These are phyloP conservation scores for Nannoperca obscura DNA, from an alignment of 2,797 vertebrate genomes.

Conservation along the genomic window DNA sequence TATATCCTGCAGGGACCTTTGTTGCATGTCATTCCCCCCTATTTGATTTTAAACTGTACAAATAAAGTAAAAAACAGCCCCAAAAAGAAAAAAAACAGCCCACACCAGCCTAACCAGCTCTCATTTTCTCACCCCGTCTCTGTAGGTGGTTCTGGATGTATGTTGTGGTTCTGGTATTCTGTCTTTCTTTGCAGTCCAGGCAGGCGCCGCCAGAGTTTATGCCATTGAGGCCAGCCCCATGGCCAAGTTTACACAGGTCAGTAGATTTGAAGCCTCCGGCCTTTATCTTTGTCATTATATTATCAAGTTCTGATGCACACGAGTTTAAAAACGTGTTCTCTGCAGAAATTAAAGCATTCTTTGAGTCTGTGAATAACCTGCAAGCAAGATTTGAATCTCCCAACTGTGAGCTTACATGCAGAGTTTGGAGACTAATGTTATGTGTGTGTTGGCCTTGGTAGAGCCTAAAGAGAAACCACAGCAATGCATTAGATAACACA, in stretches of 20 bases:
- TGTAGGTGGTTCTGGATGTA: slow-evolving; percentile 83
- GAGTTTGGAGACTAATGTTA: not conserved
- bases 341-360: not conserved
- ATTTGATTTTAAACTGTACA: not conserved
- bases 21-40: not conserved
- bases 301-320: not conserved
- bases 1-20: not conserved
- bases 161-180: slow-evolving; percentile 82
- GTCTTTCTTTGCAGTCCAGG: slow-evolving; percentile 83
- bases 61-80: too few species aligned
- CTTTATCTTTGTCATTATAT: not conserved
- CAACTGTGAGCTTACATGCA: not conserved
- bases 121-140: slow-evolving; percentile 3
- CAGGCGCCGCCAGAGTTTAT: slow-evolving; percentile 81
- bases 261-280: not conserved
- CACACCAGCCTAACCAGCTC: not conserved
- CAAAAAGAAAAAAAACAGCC: not conserved
- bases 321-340: not conserved
- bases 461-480: slow-evolving; percentile 36
- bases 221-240: slow-evolving; percentile 78
- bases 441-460: slow-evolving; percentile 47
- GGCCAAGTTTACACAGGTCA: slow-evolving; percentile 77
- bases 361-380: not conserved
- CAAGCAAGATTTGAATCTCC: not conserved
- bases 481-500: slow-evolving; percentile 5